Evolutionary conservation across 2,113 vertebrate genomes (phyloP).

Genomic region (Arvicanthis niloticus): DNA sequence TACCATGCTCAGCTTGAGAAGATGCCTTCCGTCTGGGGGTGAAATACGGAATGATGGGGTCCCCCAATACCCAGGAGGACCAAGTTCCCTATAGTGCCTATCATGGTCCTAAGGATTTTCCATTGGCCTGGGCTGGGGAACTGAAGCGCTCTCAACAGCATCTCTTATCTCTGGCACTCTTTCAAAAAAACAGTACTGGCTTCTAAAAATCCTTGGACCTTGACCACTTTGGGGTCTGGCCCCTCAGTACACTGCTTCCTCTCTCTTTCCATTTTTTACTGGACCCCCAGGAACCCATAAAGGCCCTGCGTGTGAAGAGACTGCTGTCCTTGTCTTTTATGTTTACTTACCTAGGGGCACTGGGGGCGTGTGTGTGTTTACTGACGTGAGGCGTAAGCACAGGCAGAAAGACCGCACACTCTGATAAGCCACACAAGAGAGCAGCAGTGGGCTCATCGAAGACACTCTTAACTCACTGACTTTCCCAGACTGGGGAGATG

Average conservation of each 20-base stretch:
- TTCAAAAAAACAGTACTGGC: background rate
- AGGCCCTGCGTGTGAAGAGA: background rate
- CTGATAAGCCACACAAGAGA: background rate
- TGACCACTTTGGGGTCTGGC: background rate
- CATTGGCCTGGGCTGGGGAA: background rate
- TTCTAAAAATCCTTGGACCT: background rate
- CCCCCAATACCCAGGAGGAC: background rate
- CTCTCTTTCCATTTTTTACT: background rate
- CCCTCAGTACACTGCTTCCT: no score
- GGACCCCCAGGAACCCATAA: background rate
- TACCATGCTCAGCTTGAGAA: no score
- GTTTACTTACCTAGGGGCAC: background rate
- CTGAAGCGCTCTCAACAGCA: background rate
- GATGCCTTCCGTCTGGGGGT: background rate
- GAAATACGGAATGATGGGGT: background rate
- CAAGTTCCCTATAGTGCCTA: fast-evolving
- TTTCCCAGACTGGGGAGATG: background rate
- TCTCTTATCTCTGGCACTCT: background rate
- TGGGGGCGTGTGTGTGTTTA: fast-evolving
- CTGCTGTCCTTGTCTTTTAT: no score
- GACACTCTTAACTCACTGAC: background rate
- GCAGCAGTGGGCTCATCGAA: no score
- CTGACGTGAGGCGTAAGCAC: fast-evolving
- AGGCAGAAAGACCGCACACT: fast-evolving
- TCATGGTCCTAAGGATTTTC: fast-evolving